Percentiles rank a stretch among this genome's conserved stretches.
phyloP scores from a whole-genome alignment of 2,113 vertebrate genomes.

The Varanus komodoensis region DNA sequence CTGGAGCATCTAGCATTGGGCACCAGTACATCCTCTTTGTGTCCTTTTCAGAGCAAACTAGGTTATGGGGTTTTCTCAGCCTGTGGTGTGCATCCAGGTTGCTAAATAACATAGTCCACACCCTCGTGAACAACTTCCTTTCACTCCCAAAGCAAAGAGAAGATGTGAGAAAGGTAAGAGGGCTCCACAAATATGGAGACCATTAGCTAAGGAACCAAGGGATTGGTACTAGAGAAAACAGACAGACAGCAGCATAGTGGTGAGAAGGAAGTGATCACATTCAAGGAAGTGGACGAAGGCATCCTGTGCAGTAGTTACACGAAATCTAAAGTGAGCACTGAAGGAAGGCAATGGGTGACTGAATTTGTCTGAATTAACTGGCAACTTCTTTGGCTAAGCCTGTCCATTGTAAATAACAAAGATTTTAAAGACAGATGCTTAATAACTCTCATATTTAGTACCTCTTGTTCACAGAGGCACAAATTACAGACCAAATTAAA shows the following conservation, averaged over 20 bases:
- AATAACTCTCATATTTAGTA: background rate
- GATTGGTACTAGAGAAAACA: background rate
- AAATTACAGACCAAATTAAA: slow-evolving; percentile 52
- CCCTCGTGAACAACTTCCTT: too few species aligned
- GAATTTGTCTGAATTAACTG: background rate
- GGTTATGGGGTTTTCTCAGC: too few species aligned
- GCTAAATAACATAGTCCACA: too few species aligned
- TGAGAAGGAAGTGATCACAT: background rate
- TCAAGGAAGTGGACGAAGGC: background rate
- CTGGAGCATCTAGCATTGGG: too few species aligned
- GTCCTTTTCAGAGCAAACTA: too few species aligned
- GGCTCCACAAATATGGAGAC: background rate
- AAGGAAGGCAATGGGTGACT: background rate
- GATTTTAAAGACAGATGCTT: background rate
- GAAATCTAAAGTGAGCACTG: background rate
- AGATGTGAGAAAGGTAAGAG: background rate
- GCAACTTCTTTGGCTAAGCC: background rate
- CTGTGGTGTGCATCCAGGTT: too few species aligned
- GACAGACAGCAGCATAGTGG: background rate
- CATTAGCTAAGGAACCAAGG: background rate
- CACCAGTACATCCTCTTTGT: too few species aligned
- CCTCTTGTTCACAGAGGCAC: background rate
- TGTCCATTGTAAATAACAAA: background rate
- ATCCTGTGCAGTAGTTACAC: background rate
- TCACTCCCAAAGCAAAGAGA: too few species aligned